Percentiles rank a stretch among this genome's conserved stretches.
Evolutionary conservation across 92 coral and sea anemone genomes (phyloP).

Genomic region (Plumapathes pennacea): DNA sequence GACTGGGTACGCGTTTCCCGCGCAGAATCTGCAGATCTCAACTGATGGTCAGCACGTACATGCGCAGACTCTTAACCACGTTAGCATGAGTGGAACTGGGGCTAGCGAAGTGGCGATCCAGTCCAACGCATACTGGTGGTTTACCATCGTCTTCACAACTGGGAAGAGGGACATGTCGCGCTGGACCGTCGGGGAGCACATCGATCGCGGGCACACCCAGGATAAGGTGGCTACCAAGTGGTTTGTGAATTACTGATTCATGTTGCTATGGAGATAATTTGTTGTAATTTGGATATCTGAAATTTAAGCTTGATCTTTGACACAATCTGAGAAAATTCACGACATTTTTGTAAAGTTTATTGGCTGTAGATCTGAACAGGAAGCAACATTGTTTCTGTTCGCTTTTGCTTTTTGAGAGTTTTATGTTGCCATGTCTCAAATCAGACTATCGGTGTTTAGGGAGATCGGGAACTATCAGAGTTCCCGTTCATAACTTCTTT

Average conservation of each 20-base stretch:
- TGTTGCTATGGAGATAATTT: too few relatives aligned
- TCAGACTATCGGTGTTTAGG: too few relatives aligned
- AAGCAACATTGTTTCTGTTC: too few relatives aligned
- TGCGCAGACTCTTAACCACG: slow-evolving; percentile 64
- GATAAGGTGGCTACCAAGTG: slow-evolving; percentile 67
- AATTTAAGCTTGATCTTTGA: too few relatives aligned
- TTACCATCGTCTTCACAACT: slow-evolving; percentile 66
- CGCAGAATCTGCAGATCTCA: slow-evolving; percentile 60
- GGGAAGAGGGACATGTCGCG: slow-evolving; percentile 82
- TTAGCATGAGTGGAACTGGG: slow-evolving; percentile 62
- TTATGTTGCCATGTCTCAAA: too few relatives aligned
- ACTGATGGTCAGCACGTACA: slow-evolving; percentile 55
- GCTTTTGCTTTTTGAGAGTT: too few relatives aligned
- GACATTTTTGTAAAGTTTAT: too few relatives aligned
- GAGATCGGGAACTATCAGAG: too few relatives aligned
- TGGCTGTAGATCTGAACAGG: too few relatives aligned
- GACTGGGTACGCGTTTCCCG: slow-evolving; percentile 63
- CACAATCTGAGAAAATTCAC: too few relatives aligned
- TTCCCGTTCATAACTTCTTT: too few relatives aligned
- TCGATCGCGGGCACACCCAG: slow-evolving; percentile 51
- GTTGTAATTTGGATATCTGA: too few relatives aligned
- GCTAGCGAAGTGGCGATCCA: slow-evolving; percentile 53
- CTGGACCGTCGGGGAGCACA: slow-evolving; percentile 72
- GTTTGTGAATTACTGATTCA: slow-evolving; percentile 64
- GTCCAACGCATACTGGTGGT: slow-evolving; percentile 87